Percentiles rank a stretch among this genome's conserved stretches.
These are phyloP conservation scores for Bugulina stolonifera DNA, from an alignment of 2,888 invertebrate genomes.

Conservation along the genomic window DNA sequence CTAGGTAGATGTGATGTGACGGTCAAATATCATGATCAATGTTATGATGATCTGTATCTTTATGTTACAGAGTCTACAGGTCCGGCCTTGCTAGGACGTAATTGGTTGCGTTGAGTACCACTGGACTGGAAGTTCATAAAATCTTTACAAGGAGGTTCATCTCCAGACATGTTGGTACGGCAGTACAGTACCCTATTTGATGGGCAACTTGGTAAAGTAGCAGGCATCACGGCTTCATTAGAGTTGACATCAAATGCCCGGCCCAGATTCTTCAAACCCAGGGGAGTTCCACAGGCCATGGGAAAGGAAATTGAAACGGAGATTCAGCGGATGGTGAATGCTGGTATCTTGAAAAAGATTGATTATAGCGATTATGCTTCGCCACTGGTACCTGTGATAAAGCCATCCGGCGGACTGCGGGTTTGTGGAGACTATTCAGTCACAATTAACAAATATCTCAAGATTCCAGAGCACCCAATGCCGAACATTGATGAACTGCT, in stretches of 20 bases:
- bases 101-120: not conserved
- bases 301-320: too few relatives aligned
- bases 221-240: too few relatives aligned
- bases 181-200: not conserved
- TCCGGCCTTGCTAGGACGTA: not conserved
- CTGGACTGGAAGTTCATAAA: not conserved
- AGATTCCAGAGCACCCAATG: not conserved
- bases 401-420: not conserved
- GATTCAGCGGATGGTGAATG: too few relatives aligned
- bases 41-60: not conserved
- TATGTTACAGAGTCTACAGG: not conserved
- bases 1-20: not conserved
- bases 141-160: not conserved
- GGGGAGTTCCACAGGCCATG: too few relatives aligned
- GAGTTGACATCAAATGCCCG: too few relatives aligned
- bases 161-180: too few relatives aligned
- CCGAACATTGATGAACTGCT: not conserved
- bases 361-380: not conserved
- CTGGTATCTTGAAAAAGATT: not conserved
- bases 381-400: not conserved
- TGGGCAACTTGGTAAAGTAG: too few relatives aligned
- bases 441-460: not conserved
- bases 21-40: not conserved
- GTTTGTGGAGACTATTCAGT: not conserved
- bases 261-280: too few relatives aligned